phyloP scores from a whole-genome alignment of 2,888 invertebrate species.

The Ormyrus thymus region DNA sequence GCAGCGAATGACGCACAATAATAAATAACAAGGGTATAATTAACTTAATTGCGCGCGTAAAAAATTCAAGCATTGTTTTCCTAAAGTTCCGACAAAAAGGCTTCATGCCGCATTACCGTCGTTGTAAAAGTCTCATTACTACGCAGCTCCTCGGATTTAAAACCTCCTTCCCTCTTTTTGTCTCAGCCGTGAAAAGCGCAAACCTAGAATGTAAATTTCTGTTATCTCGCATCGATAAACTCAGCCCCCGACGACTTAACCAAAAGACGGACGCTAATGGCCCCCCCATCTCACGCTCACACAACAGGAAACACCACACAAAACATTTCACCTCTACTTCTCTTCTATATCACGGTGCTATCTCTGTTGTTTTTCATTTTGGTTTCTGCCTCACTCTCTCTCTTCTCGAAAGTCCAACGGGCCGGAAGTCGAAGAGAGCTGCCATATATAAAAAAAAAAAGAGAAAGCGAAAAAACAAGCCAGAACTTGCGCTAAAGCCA shows the following conservation, averaged over 20 bases:
- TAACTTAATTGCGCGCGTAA: constrained; percentile 5
- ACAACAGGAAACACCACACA: too few relatives aligned
- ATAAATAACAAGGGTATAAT: not conserved
- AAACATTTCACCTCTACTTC: not conserved
- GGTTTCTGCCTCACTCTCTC: constrained; percentile 28
- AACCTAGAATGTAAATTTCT: constrained; percentile 28
- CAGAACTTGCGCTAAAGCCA: not conserved
- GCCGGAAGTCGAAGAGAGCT: constrained; percentile 49
- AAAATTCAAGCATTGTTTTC: constrained; percentile 9
- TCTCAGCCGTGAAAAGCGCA: not conserved
- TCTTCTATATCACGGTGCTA: not conserved
- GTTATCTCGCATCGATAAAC: constrained; percentile 36
- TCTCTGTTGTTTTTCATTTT: not conserved
- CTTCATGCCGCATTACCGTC: constrained; percentile 21
- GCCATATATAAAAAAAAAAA: constrained; percentile 18
- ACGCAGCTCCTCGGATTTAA: constrained; percentile 16
- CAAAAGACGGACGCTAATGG: constrained; percentile 39
- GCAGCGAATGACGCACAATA: too few relatives aligned
- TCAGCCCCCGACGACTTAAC: not conserved
- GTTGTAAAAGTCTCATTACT: constrained; percentile 43
- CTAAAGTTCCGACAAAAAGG: constrained; percentile 20
- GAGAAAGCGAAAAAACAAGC: not conserved
- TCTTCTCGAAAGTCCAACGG: constrained; percentile 54
- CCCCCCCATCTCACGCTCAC: not conserved
- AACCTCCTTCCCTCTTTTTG: constrained; percentile 3